Evolutionary conservation across 2,797 vertebrate genomes (phyloP), one percentile per base, ranked within the genome.

Genomic region (Galago senegalensis): DNA sequence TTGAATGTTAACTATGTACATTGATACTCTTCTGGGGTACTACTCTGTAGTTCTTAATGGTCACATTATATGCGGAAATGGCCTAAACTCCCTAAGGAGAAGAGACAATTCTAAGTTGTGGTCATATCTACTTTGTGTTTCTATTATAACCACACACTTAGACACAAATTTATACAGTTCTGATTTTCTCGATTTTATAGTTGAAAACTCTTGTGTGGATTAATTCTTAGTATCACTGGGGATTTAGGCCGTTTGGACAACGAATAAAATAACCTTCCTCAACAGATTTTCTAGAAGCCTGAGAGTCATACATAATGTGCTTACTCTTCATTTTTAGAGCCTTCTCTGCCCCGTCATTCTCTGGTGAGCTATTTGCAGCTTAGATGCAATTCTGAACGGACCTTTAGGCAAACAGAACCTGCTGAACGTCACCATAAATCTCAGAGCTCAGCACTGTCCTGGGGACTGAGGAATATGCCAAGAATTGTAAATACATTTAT

Each of bases 391-490:
- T 94, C 53, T 87, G 34, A 92, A 80, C 63, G 65, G 29, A 73
- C 76, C 20, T 70, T 72, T 67, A 65, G n/a, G 72, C 13, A 91
- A 80, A 81, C 53, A 91, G 87, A 94, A 85, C 43, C 69, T 90
- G 43, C 76, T 63, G 17, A 93, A 84, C 40, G 29, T 89, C 70
- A 67, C 61, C 58, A 18, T 92, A 89, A 94, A 94, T 95, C 80
- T 93, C 46, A 86, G 40, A 56, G 23, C 16, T 70, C 89, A 56
- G 81, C 85, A 89, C 31, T 61, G 17, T 73, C 29, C 17, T 13
- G 18, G 60, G 40, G 37, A 56, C 29, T 29, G 23, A 58, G 21
- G 20, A 40, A 69, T 46, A 73, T 17, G 49, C 37, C 70, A 89
- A 81, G 43, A 79, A 2, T 73, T 10, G 61, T 84, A 95, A 95